A percentile compares a stretch with the other conserved stretches of the same genome.
phyloP scores from a whole-genome alignment of 2,888 invertebrate species.

The Zaprionus obscuricornis region DNA sequence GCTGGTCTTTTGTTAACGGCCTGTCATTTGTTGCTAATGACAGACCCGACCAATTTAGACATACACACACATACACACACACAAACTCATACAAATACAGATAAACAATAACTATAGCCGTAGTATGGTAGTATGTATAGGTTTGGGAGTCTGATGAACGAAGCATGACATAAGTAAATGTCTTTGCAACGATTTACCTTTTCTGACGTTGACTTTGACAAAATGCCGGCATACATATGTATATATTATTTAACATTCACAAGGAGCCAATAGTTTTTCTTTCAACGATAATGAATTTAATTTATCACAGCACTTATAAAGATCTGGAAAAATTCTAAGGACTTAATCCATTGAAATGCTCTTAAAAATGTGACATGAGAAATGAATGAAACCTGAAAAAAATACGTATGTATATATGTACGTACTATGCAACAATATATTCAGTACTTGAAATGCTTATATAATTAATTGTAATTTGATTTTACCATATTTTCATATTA shows the following conservation, averaged over 20 bases:
- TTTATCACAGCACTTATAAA: slow-evolving; percentile 44
- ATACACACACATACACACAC: neutral
- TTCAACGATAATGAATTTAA: slow-evolving; percentile 52
- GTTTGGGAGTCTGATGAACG: slow-evolving; percentile 2
- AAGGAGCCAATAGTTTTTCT: slow-evolving; percentile 25
- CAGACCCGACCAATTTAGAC: slow-evolving; percentile 25
- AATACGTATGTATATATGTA: neutral
- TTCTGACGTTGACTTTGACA: slow-evolving; percentile 64
- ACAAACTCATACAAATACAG: no score
- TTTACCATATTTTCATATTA: no score
- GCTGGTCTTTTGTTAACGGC: slow-evolving; percentile 45
- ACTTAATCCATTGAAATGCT: neutral
- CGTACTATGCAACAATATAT: no score
- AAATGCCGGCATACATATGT: slow-evolving; percentile 53
- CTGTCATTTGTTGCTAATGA: slow-evolving; percentile 51
- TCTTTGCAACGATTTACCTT: slow-evolving; percentile 26
- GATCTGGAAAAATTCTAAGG: neutral
- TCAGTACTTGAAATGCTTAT: no score
- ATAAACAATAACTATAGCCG: no score
- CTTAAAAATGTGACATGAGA: neutral
- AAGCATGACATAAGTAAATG: slow-evolving; percentile 38
- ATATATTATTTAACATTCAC: slow-evolving; percentile 42
- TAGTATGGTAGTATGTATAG: neutral
- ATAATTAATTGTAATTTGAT: no score
- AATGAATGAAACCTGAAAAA: neutral